A percentile compares a stretch with the other conserved stretches of the same genome.
Conservation (phyloP, 2,888 invertebrate genomes). For the Drosophila mulleri region DNA sequence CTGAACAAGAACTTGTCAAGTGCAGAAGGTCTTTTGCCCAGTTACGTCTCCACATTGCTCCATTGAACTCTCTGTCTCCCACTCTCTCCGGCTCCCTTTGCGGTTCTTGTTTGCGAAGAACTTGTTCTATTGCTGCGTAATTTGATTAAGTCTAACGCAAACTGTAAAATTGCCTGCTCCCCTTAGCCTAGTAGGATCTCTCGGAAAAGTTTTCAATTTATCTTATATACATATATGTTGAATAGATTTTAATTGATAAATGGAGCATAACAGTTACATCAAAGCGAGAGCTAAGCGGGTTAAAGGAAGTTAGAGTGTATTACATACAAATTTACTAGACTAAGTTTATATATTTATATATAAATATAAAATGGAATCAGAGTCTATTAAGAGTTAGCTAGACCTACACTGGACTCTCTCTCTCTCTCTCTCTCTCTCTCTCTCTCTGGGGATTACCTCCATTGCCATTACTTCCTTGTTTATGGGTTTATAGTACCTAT, state of each 20-base stretch:
- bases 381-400: background rate
- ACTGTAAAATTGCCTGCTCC: too few relatives aligned
- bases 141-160: constrained; percentile 2
- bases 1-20: constrained; percentile 71
- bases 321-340: too few relatives aligned
- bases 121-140: background rate
- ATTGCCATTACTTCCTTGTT: background rate
- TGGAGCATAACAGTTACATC: background rate
- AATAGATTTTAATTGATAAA: background rate
- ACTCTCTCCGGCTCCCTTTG: background rate
- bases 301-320: too few relatives aligned
- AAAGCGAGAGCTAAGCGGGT: too few relatives aligned
- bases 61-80: background rate
- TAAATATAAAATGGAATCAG: background rate
- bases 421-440: background rate
- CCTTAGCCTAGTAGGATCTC: background rate
- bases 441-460: background rate
- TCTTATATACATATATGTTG: background rate
- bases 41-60: background rate
- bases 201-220: background rate
- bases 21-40: constrained; percentile 43
- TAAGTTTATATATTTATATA: too few relatives aligned
- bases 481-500: constrained; percentile 15
- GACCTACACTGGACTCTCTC: background rate
- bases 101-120: background rate